Conservation (phyloP, 2,797 vertebrate species). For the Gorsachius magnificus region DNA sequence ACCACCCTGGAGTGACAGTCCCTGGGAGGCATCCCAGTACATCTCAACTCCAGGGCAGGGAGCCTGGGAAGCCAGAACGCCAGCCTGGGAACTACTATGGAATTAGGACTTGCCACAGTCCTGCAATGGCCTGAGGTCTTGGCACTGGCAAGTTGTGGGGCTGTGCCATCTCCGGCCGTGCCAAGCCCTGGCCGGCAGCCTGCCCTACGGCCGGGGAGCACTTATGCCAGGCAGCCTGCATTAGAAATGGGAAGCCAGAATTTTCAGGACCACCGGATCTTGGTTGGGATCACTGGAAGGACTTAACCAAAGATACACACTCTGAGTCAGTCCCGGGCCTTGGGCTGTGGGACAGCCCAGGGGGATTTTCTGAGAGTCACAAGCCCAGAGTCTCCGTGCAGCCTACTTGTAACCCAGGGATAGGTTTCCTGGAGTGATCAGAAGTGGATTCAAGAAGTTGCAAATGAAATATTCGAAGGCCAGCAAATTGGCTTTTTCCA, state of each 20-base stretch:
- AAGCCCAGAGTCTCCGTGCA: neutral
- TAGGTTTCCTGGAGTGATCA: neutral
- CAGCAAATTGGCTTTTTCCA: neutral
- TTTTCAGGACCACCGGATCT: neutral
- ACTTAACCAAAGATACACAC: neutral
- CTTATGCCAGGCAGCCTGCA: neutral
- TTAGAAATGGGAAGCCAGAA: neutral
- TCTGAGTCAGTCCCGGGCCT: neutral
- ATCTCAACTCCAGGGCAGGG: neutral
- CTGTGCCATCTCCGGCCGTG: fast-evolving
- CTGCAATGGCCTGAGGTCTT: neutral
- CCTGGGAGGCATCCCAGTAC: neutral
- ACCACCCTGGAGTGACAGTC: neutral
- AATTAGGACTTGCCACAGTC: conserved; percentile 11
- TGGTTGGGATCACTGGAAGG: neutral
- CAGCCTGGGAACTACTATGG: neutral
- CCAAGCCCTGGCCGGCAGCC: neutral
- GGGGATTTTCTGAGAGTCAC: neutral
- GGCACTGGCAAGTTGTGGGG: neutral
- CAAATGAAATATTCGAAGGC: neutral
- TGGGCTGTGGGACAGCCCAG: neutral
- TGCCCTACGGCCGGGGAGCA: neutral
- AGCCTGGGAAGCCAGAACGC: conserved; percentile 24
- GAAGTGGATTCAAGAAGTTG: neutral
- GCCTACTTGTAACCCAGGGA: neutral